Percentiles rank a stretch among this genome's conserved stretches.
phyloP scores from a whole-genome alignment of 2,113 vertebrate species.

The zebrafish (Danio rerio) region DNA sequence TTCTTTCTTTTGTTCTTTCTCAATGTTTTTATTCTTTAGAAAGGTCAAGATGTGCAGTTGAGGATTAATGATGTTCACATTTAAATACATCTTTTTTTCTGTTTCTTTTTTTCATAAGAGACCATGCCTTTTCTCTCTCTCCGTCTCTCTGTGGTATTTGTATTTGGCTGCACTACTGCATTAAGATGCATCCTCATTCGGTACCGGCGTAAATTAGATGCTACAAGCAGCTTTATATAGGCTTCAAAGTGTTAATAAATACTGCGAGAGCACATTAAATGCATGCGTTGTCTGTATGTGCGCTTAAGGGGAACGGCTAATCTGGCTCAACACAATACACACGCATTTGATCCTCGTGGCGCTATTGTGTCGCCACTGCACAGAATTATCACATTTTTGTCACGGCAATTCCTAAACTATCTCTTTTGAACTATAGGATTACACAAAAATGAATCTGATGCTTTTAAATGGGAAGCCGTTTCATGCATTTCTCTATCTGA shows the following conservation, averaged over 20 bases:
- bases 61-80: slow-evolving; percentile 18
- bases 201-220: slow-evolving; percentile 4
- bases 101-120: not conserved
- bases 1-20: not conserved
- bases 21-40: not conserved
- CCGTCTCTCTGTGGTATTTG: not conserved
- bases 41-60: not conserved
- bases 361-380: not conserved
- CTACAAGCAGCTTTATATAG: not conserved
- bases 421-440: slow-evolving; percentile 12
- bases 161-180: not conserved
- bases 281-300: not conserved
- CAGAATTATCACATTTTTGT: not conserved
- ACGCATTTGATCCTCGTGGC: not conserved
- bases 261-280: not conserved
- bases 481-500: slow-evolving; percentile 10
- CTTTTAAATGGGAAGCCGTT: slow-evolving; percentile 19
- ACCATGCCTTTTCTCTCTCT: not conserved
- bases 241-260: slow-evolving; percentile 15
- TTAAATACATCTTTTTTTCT: not conserved
- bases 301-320: not conserved
- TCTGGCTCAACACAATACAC: slow-evolving; percentile 7
- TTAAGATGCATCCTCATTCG: not conserved
- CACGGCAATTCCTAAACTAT: slow-evolving; percentile 28
- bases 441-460: slow-evolving; percentile 3